Percentiles rank a stretch among this genome's conserved stretches.
These are phyloP conservation scores for Sakesphorus luctuosus DNA, from an alignment of 2,113 vertebrate species.

Conservation along the genomic window DNA sequence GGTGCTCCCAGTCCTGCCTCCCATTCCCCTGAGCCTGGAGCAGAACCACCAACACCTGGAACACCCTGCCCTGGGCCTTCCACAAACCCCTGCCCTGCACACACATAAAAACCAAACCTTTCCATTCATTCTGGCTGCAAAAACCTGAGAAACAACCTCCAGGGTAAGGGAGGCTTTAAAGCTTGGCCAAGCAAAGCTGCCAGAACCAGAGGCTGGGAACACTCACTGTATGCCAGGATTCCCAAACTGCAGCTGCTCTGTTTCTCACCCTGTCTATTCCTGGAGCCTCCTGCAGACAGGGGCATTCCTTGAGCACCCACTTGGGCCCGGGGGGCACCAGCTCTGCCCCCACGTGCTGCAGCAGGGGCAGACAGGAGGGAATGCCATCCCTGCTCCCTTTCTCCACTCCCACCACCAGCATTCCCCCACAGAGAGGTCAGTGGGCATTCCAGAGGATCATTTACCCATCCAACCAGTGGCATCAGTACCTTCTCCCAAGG, in stretches of 20 bases:
- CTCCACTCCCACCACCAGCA: background rate
- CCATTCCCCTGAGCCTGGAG: accelerated
- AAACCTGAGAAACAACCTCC: background rate
- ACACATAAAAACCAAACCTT: accelerated
- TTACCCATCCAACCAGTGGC: background rate
- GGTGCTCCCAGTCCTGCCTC: background rate
- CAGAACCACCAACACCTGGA: background rate
- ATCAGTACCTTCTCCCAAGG: background rate
- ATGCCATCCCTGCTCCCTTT: accelerated
- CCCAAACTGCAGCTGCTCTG: background rate
- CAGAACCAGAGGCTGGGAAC: no score
- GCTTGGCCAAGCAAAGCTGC: background rate
- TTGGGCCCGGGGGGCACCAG: background rate
- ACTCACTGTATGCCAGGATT: accelerated
- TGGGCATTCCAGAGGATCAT: accelerated
- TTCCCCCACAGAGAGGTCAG: accelerated
- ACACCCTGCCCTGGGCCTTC: accelerated
- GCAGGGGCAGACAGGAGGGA: background rate
- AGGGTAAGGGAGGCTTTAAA: background rate
- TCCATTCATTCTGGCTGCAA: background rate
- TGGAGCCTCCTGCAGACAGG: background rate
- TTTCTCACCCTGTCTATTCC: background rate
- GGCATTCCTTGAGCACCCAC: background rate
- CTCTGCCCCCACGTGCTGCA: accelerated
- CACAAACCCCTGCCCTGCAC: background rate